phyloP scores from a whole-genome alignment of 2,113 vertebrate species.

The Rhadina sibilatrix region DNA sequence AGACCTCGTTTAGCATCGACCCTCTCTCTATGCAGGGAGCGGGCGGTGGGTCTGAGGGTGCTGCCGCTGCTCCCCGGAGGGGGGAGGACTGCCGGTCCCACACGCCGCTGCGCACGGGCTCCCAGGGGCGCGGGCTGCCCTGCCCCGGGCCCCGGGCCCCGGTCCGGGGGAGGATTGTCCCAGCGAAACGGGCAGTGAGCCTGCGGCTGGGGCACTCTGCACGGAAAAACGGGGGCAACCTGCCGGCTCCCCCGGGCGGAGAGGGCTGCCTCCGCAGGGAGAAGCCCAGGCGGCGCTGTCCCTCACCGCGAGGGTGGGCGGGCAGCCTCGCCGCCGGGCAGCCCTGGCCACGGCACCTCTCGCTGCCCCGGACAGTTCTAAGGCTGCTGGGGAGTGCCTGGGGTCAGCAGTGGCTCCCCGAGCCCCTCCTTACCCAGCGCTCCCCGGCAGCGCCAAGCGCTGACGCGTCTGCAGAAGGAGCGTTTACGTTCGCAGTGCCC shows the following conservation, averaged over 20 bases:
- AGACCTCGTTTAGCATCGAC: too few species aligned
- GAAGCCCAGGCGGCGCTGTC: not conserved
- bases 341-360: not conserved
- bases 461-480: not conserved
- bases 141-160: not conserved
- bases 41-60: not conserved
- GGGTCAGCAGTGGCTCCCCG: not conserved
- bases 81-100: not conserved
- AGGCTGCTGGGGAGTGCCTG: not conserved
- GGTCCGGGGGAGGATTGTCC: too few species aligned
- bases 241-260: not conserved
- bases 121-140: not conserved
- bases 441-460: not conserved
- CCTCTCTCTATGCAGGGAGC: not conserved
- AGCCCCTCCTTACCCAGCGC: not conserved
- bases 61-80: not conserved
- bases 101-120: too few species aligned
- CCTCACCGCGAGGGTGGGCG: not conserved
- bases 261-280: not conserved
- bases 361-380: not conserved
- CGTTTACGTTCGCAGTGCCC: not conserved
- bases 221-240: not conserved
- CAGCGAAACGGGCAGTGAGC: fast-evolving
- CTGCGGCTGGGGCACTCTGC: not conserved
- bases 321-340: not conserved